Conservation (phyloP, 30 jellyfish, hydroid and myxozoan species). For the Nemopilema nomurai region DNA sequence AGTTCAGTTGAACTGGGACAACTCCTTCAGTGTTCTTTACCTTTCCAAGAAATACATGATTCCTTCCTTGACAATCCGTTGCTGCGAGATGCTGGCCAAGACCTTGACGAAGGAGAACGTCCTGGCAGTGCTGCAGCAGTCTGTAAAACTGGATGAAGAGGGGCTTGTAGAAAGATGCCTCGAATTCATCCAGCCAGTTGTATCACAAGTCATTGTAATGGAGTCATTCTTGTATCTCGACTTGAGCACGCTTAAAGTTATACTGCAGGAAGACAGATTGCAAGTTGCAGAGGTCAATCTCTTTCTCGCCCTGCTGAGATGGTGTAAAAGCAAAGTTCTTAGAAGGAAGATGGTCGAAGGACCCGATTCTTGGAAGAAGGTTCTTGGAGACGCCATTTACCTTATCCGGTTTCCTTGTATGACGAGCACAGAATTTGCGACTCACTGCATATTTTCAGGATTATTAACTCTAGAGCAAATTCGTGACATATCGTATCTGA, state of each 20-base stretch:
- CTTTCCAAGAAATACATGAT: slow-evolving; percentile 62
- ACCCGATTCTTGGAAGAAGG: slow-evolving; percentile 43
- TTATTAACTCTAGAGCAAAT: slow-evolving; percentile 46
- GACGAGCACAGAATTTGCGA: slow-evolving; percentile 53
- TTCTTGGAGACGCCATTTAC: slow-evolving; percentile 39
- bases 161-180: slow-evolving; percentile 30
- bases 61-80: slow-evolving; percentile 31
- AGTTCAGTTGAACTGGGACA: slow-evolving; percentile 46
- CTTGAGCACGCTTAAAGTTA: slow-evolving; percentile 27
- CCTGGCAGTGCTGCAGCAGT: slow-evolving; percentile 61
- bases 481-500: slow-evolving; percentile 58
- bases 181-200: slow-evolving; percentile 60
- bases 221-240: slow-evolving; percentile 55
- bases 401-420: slow-evolving; percentile 66
- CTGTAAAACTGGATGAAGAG: slow-evolving; percentile 53
- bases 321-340: slow-evolving; percentile 46
- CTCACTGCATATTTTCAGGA: slow-evolving; percentile 58
- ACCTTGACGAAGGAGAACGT: slow-evolving; percentile 58
- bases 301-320: slow-evolving; percentile 40
- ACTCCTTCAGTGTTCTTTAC: slow-evolving; percentile 40
- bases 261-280: slow-evolving; percentile 50
- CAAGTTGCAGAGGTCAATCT: slow-evolving; percentile 46
- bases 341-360: slow-evolving; percentile 52
- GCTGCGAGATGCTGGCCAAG: slow-evolving; percentile 47
- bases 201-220: slow-evolving; percentile 39